Evolutionary conservation across 1,140 invertebrate genomes (phyloP).

Genomic region (Paraescarpia echinospica): DNA sequence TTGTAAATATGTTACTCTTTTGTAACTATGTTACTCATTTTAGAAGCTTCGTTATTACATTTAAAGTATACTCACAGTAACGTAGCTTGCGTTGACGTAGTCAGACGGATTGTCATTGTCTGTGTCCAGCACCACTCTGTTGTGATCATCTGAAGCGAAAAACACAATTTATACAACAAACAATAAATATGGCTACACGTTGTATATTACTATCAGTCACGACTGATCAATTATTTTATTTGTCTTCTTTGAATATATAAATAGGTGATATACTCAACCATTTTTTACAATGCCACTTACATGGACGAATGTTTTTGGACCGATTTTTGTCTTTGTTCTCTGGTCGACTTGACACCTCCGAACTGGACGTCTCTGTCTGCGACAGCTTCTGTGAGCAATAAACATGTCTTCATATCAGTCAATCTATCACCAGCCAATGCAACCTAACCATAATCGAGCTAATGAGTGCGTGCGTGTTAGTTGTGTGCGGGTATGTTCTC

Average conservation of each 20-base stretch:
- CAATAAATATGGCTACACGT: not conserved
- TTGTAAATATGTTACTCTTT: not conserved
- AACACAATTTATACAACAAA: not conserved
- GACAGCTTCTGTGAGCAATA: not conserved
- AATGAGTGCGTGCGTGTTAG: not conserved
- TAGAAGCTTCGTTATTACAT: no score
- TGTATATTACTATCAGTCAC: not conserved
- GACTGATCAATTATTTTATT: not conserved
- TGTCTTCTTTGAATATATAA: not conserved
- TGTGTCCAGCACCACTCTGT: constrained; percentile 86
- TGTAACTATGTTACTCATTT: not conserved
- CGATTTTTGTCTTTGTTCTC: constrained; percentile 28
- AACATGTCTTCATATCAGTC: not conserved
- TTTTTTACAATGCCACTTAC: constrained; percentile 20
- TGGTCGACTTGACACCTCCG: not conserved
- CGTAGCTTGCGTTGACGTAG: constrained; percentile 95
- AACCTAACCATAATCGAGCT: not conserved
- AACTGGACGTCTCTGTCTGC: not conserved
- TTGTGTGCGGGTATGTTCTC: no score
- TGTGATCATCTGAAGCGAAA: constrained; percentile 82
- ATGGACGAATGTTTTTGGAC: constrained; percentile 31
- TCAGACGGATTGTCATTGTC: constrained; percentile 80
- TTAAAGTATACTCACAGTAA: constrained; percentile 81
- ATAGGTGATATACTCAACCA: not conserved
- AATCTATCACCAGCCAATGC: not conserved